Evolutionary conservation across 2,113 vertebrate genomes (phyloP).

Genomic region (Eupsittula cactorum): DNA sequence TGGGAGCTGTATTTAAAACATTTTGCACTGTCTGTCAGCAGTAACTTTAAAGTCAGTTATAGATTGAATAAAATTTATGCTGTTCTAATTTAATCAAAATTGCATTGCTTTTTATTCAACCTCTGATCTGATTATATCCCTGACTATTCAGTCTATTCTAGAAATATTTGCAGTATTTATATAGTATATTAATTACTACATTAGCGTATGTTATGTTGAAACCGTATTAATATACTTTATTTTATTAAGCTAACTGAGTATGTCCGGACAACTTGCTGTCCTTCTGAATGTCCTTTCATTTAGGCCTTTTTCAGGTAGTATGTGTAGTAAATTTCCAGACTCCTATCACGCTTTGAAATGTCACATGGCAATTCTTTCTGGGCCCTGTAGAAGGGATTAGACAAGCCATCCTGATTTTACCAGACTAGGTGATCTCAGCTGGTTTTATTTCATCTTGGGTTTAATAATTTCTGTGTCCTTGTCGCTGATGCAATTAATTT

Average conservation of each 20-base stretch:
- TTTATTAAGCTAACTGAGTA: background rate
- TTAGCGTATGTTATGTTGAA: background rate
- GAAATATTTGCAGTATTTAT: background rate
- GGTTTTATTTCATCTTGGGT: background rate
- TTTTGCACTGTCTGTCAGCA: background rate
- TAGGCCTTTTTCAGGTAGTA: background rate
- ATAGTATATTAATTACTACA: background rate
- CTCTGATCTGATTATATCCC: background rate
- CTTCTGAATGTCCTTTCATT: background rate
- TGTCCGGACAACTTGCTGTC: background rate
- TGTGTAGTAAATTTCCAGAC: background rate
- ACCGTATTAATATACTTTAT: background rate
- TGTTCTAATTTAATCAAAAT: background rate
- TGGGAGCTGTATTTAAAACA: background rate
- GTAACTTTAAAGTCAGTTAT: background rate
- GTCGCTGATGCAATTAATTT: background rate
- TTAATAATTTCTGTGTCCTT: background rate
- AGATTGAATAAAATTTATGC: background rate
- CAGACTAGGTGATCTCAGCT: background rate
- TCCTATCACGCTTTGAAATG: background rate
- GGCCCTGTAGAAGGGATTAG: background rate
- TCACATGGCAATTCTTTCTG: background rate
- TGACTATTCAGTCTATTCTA: background rate
- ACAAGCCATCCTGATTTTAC: background rate
- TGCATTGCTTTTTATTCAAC: background rate